A percentile compares a stretch with the other conserved stretches of the same genome.
phyloP scores from a whole-genome alignment of 2,888 invertebrate genomes.

The Hylaea fasciaria region DNA sequence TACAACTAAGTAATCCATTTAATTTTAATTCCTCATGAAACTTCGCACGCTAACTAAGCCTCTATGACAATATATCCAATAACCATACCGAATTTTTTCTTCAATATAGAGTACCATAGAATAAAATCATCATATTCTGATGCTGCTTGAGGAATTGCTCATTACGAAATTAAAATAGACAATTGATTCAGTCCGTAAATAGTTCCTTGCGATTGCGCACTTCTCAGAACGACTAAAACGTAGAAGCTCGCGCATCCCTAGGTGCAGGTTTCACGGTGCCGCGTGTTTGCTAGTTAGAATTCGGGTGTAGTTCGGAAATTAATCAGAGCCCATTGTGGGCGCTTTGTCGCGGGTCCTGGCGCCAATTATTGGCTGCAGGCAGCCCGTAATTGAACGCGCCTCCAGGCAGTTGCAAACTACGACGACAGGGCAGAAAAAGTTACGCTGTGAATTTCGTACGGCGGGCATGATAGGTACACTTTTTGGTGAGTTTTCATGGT shows the following conservation, averaged over 20 bases:
- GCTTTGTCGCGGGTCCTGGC: slow-evolving; percentile 79
- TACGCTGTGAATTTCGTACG: slow-evolving; percentile 39
- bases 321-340: slow-evolving; percentile 82
- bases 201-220: too few relatives aligned
- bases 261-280: slow-evolving; percentile 62
- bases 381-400: slow-evolving; percentile 78
- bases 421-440: slow-evolving; percentile 55
- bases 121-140: too few relatives aligned
- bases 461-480: slow-evolving; percentile 9
- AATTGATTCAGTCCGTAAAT: neutral
- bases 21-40: too few relatives aligned
- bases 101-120: too few relatives aligned
- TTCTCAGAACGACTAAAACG: neutral
- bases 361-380: slow-evolving; percentile 80
- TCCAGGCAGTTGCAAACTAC: slow-evolving; percentile 57
- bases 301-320: slow-evolving; percentile 84
- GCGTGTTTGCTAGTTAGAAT: slow-evolving; percentile 82
- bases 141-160: too few relatives aligned
- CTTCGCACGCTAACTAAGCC: too few relatives aligned
- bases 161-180: too few relatives aligned
- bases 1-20: too few relatives aligned
- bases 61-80: too few relatives aligned
- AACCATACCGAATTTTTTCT: too few relatives aligned
- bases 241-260: slow-evolving; percentile 15
- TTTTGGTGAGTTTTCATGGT: slow-evolving; percentile 7